phyloP scores from a whole-genome alignment of 2,888 invertebrate genomes.

The Phalera bucephala region DNA sequence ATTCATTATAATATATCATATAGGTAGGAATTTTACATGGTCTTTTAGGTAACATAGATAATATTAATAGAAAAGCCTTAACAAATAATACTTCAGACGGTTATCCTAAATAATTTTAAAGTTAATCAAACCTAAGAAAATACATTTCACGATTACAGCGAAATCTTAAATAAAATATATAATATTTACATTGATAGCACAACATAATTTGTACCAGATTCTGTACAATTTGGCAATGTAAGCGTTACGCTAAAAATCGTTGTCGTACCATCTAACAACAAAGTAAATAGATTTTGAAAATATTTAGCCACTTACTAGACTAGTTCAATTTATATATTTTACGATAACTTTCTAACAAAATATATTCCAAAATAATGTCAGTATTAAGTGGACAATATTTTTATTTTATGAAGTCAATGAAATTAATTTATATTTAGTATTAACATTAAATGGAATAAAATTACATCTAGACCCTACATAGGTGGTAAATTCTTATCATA shows the following conservation, averaged over 20 bases:
- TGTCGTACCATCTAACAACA: constrained; percentile 28
- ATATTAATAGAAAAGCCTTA: constrained; percentile 19
- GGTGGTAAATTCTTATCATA: constrained; percentile 38
- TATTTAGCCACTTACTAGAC: constrained; percentile 28
- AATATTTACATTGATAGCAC: constrained; percentile 52
- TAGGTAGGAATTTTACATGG: constrained; percentile 28
- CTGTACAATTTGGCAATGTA: constrained; percentile 58
- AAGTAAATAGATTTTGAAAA: constrained; percentile 29
- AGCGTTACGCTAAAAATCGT: constrained; percentile 27
- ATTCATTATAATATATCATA: constrained; percentile 15
- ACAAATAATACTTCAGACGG: constrained; percentile 15
- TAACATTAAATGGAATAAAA: constrained; percentile 41
- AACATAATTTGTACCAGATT: constrained; percentile 34
- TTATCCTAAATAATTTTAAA: constrained; percentile 10
- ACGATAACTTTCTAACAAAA: constrained; percentile 23
- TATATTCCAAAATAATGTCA: constrained; percentile 21
- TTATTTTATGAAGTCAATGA: constrained; percentile 35
- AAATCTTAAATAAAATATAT: constrained; percentile 24
- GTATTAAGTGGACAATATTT: constrained; percentile 44
- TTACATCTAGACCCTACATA: constrained; percentile 39
- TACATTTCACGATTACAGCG: constrained; percentile 16
- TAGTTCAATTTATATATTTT: constrained; percentile 25
- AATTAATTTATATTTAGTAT: constrained; percentile 27
- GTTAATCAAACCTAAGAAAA: constrained; percentile 19
- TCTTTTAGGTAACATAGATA: constrained; percentile 22